Percentiles rank a stretch among this genome's conserved stretches.
phyloP scores from a whole-genome alignment of 2,888 invertebrate genomes.

The Stenurella melanura region DNA sequence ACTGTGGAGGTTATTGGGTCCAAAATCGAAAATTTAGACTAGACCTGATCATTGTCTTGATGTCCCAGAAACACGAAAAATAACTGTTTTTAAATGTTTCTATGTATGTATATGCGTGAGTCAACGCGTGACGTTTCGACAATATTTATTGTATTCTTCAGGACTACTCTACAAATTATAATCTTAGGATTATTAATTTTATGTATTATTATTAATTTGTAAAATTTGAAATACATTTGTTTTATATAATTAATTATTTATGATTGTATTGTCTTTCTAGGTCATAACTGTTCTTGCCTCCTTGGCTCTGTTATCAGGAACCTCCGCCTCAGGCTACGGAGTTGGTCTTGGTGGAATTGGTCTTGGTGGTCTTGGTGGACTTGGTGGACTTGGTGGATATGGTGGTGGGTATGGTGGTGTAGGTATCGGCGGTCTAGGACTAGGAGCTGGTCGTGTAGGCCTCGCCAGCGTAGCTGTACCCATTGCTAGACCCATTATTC shows the following conservation, averaged over 20 bases:
- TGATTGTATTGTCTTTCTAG: constrained; percentile 9
- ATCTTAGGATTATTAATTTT: no score
- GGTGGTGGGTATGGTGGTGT: background rate
- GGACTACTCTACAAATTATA: no score
- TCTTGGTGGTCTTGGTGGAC: background rate
- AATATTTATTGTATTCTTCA: no score
- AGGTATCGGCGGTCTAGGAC: background rate
- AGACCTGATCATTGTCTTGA: no score
- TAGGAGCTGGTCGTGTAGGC: constrained; percentile 4
- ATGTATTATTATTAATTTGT: no score
- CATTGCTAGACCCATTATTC: constrained; percentile 27
- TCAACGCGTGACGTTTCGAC: no score
- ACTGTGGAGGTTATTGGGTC: no score
- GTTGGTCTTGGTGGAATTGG: background rate
- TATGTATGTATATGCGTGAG: no score
- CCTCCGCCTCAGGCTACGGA: constrained; percentile 24
- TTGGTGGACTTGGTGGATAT: background rate
- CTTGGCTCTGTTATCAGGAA: constrained; percentile 20
- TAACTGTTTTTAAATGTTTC: no score
- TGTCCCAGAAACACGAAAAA: no score
- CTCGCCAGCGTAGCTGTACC: background rate
- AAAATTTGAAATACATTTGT: no score
- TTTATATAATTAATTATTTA: background rate
- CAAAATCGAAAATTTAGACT: no score
- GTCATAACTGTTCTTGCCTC: constrained; percentile 14